These are phyloP conservation scores for Mnemiopsis leidyi DNA, from an alignment of 37 sponge, comb jelly and placozoan genomes.

Conservation along the genomic window DNA sequence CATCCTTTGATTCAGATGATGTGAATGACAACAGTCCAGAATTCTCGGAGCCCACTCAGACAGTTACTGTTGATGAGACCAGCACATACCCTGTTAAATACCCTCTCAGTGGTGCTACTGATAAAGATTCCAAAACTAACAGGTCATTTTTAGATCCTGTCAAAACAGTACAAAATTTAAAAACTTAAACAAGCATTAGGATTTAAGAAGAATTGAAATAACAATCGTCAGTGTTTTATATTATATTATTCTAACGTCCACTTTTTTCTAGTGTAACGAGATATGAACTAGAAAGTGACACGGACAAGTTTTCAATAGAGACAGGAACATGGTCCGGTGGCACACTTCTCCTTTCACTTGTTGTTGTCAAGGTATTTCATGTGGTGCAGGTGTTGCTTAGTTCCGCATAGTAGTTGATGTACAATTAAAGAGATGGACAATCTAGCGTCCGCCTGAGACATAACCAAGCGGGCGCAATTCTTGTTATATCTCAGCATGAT, in stretches of 20 bases:
- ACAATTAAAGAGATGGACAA: too few relatives aligned
- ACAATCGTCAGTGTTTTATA: too few relatives aligned
- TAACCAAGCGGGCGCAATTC: too few relatives aligned
- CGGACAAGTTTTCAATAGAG: not conserved
- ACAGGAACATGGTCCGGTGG: conserved; percentile 53
- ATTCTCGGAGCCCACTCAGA: not conserved
- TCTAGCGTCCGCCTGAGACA: not conserved
- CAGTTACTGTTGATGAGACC: not conserved
- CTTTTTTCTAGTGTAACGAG: not conserved
- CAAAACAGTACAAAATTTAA: too few relatives aligned
- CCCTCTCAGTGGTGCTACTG: not conserved
- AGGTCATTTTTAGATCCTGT: not conserved
- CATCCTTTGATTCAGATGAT: too few relatives aligned
- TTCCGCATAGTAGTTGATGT: too few relatives aligned
- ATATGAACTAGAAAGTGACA: not conserved
- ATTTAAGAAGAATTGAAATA: too few relatives aligned
- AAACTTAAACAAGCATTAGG: too few relatives aligned
- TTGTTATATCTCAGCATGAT: too few relatives aligned
- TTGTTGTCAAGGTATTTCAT: not conserved
- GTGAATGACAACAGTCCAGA: conserved; percentile 43
- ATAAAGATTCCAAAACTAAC: conserved; percentile 27
- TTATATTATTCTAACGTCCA: too few relatives aligned
- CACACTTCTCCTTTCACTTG: not conserved
- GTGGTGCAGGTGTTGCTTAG: too few relatives aligned
- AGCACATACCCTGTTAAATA: not conserved